Base-by-base conservation (phyloP, 2,888 invertebrate genomes). In the Sphaerophoria rueppellii region DNA sequence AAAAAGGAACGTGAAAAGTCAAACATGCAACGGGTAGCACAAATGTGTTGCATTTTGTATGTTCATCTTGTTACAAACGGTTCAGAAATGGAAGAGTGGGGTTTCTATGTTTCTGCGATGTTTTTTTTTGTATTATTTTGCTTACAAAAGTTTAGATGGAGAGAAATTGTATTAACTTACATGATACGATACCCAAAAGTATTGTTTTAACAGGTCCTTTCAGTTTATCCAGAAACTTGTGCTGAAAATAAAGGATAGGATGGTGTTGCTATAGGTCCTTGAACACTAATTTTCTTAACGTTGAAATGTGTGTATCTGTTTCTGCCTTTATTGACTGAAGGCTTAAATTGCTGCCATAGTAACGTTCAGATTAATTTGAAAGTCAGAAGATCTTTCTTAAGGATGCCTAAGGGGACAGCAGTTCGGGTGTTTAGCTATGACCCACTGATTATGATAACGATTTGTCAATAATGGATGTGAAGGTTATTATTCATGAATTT, bases 61-160 rank as follows among this genome's bases (percentile, higher is more conserved):
- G 48, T 50, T 7, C 6, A 12, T 24, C 11, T 12, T 43, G 24
- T 12, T 6, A 43, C 43, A 40, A 4, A 43, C 40, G 24, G n/a
- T n/a, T 0, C 6, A 40, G 60, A 43, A 43, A 9, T 43, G 43
- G 43, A 24, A 43, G 24, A 43, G 40, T 40, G 6, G 34, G 48
- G 4, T 14, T 63, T 34, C 63, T 12, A 63, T 48, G 63, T 63
- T 63, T 48, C 48, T 63, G 63, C 63, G 63, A 63, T 63, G 46
- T 63, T 63, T n/a, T 48, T 63, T 48, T 24, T 4, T 14, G 48
- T 63, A 14, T 4, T 0, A 7, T n/a, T 14, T n/a, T 14, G 14
- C 1, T 34, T 34, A 34, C 7, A 48, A 63, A 34, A 63, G 63
- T 52, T 40, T 24, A 43, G 16, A 60, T 43, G 43, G 40, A 43